Evolutionary conservation across 1,140 invertebrate species (phyloP).

Genomic region (Hyphantria cunea): DNA sequence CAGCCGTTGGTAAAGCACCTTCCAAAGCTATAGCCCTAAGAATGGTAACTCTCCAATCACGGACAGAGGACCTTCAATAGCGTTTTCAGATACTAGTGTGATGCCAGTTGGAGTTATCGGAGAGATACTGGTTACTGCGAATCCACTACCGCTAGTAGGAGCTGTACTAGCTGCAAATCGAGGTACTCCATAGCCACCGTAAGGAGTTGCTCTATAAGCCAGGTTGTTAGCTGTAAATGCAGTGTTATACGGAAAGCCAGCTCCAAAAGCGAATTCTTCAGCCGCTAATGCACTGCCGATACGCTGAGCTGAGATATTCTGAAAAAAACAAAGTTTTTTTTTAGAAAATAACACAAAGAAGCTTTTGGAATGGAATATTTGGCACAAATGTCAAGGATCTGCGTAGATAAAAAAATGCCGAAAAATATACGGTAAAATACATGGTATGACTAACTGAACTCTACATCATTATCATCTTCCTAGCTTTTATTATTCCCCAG

Average conservation of each 20-base stretch:
- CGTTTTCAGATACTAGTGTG: constrained; percentile 40
- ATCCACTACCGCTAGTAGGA: constrained; percentile 34
- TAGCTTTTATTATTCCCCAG: too few species aligned
- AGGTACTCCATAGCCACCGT: too few species aligned
- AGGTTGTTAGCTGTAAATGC: constrained; percentile 10
- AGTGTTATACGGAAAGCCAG: too few species aligned
- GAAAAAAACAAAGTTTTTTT: not conserved
- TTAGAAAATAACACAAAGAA: too few species aligned
- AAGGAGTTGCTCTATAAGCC: constrained; percentile 1
- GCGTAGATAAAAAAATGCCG: too few species aligned
- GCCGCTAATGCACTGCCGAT: constrained; percentile 4
- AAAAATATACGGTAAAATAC: too few species aligned
- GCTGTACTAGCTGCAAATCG: too few species aligned
- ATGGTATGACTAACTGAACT: too few species aligned
- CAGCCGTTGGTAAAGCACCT: constrained; percentile 49
- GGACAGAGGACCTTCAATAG: constrained; percentile 43
- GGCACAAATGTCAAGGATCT: too few species aligned
- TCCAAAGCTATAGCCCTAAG: constrained; percentile 49
- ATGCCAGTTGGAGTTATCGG: constrained; percentile 42
- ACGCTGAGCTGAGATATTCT: constrained; percentile 12
- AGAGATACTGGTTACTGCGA: constrained; percentile 41
- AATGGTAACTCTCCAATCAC: constrained; percentile 50
- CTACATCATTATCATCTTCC: too few species aligned
- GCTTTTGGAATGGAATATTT: too few species aligned
- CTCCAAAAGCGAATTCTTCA: not conserved